Conservation (phyloP, 2,888 invertebrate genomes). For the Anorthoa munda region DNA sequence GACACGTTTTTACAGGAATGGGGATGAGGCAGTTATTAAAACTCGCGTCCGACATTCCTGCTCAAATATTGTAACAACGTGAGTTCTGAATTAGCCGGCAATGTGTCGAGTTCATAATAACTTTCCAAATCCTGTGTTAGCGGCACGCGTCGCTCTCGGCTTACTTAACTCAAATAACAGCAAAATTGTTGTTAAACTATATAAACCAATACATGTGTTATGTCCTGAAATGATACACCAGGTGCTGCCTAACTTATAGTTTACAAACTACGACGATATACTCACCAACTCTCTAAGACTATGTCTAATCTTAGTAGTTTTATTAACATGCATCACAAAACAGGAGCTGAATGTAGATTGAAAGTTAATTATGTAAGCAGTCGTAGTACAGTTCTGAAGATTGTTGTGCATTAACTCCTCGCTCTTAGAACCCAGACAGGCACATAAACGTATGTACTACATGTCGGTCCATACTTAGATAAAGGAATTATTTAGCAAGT, state of each 20-base stretch:
- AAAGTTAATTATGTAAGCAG: constrained; percentile 17
- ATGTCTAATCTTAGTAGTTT: constrained; percentile 4
- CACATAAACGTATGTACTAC: not conserved
- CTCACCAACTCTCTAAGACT: not conserved
- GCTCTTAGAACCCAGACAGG: not conserved
- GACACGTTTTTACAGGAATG: constrained; percentile 46
- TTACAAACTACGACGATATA: constrained; percentile 10
- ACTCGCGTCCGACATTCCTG: constrained; percentile 66
- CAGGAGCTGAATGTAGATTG: constrained; percentile 1
- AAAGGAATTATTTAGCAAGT: constrained; percentile 50
- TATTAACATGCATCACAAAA: constrained; percentile 5
- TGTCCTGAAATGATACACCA: constrained; percentile 32
- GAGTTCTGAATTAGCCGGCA: constrained; percentile 65
- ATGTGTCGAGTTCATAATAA: constrained; percentile 69
- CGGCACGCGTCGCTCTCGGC: constrained; percentile 20
- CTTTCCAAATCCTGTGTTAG: constrained; percentile 55
- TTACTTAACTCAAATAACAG: constrained; percentile 43
- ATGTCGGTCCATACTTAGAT: constrained; percentile 14
- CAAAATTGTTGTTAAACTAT: constrained; percentile 36
- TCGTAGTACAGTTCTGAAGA: constrained; percentile 21
- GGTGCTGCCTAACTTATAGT: not conserved
- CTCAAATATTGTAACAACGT: constrained; percentile 74
- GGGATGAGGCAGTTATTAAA: constrained; percentile 59
- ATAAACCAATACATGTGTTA: constrained; percentile 25
- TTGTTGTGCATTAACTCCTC: constrained; percentile 12